Percentiles rank a stretch among this genome's conserved stretches.
Conservation (phyloP, 2,797 vertebrate species). For the Allobates femoralis region DNA sequence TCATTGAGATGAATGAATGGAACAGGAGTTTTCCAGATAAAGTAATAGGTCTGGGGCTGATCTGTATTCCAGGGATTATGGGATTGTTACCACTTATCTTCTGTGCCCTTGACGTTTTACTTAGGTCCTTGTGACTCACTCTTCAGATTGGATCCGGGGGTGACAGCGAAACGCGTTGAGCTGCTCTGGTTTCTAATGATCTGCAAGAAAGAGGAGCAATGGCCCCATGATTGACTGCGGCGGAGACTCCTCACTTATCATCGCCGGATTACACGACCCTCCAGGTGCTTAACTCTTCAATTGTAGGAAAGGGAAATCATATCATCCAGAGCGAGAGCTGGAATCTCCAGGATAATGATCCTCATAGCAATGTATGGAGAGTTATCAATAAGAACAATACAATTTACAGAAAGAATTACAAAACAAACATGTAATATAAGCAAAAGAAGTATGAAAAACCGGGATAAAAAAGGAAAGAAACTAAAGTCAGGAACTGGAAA, state of each 20-base stretch:
- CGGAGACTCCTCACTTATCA: not conserved
- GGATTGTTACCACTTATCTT: conserved; percentile 24
- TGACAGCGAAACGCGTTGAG: not conserved
- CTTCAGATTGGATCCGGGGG: conserved; percentile 21
- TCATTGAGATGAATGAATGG: conserved; percentile 1
- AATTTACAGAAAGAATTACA: not conserved
- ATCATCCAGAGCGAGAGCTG: no score
- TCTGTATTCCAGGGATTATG: conserved; percentile 28
- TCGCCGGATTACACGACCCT: not conserved
- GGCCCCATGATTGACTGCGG: conserved; percentile 10
- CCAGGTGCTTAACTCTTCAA: not conserved
- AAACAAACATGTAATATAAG: not conserved
- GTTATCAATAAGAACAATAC: no score
- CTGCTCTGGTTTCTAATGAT: not conserved
- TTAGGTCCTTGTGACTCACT: conserved; percentile 25
- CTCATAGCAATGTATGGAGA: no score
- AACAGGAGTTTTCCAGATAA: not conserved
- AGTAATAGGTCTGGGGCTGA: not conserved
- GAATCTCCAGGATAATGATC: no score
- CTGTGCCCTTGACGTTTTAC: conserved; percentile 30
- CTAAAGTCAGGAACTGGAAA: not conserved
- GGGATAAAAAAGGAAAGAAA: not conserved
- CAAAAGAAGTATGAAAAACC: not conserved
- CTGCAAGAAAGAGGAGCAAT: not conserved
- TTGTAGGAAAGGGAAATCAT: no score